Base-by-base conservation (phyloP, 2,888 invertebrate genomes). In the Meghimatium bilineatum region DNA sequence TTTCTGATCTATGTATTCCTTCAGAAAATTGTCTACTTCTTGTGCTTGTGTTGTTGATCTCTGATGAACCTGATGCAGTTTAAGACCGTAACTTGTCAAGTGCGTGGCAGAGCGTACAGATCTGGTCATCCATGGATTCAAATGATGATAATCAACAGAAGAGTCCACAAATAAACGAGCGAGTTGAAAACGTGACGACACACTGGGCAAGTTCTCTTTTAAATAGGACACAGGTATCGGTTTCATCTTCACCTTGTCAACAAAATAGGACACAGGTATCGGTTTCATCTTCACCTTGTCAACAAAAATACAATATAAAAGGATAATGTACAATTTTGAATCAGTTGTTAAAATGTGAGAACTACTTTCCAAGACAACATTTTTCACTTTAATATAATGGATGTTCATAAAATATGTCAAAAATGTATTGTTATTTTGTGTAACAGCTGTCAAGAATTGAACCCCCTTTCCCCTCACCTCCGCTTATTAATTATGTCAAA, bases 201-300 rank as follows among this genome's bases (percentile, higher is more conserved):
- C 72, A 10, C 14, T 23, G 2, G 29, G 5, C 17, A 80, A 12
- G 17, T 60, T 60, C n/a, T 71, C 72, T 60, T 20, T 80, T 29
- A 80, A 32, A 67, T 80, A 60, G 14, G 72, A 52, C 71, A 80
- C n/a, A 12, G 52, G 32, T 71, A 80, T 38, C 23, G 80, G 38
- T 26, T 72, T 80, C 60, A 80, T 67, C 38, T 72, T 71, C 0
- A 80, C 72, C 72, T 80, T 14, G 44, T 44, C 12, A 20, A 38
- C 17, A n/a, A n/a, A 38, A 23, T 32, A 63, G 36, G 10, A 12
- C 14, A 77, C 3, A 12, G 52, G 32, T 71, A 80, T 38, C 23
- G 80, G 38, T 26, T 72, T 80, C 60, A 80, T 67, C 38, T 72
- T 71, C 0, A 80, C 72, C 72, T 80, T 14, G 44, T 29, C 6